Base-by-base conservation (phyloP, 1,140 invertebrate genomes). In the Microplitis demolitor region DNA sequence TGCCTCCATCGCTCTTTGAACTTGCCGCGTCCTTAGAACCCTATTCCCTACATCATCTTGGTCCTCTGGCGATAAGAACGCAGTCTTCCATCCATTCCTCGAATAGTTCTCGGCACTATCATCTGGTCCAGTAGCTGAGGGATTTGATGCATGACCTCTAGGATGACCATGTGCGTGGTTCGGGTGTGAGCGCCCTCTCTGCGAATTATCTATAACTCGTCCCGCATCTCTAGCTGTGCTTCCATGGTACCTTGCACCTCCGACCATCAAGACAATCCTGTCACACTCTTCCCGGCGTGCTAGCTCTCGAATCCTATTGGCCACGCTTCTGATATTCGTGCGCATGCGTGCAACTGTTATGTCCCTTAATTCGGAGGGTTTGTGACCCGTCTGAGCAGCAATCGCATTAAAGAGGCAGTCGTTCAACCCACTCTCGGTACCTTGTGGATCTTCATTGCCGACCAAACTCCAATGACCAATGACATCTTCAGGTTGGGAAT, bases 351-450 rank as follows among this genome's bases (percentile, higher is more conserved):
- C 9, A 0, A 78, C 31, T 0, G 64, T 68, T 11, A 62, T 45
- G 2, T 13, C 14, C 35, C 77, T 50, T 4, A 82, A 45, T 35
- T 69, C 16, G 0, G 31, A 37, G 0, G 75, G 37, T 60, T 54
- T 24, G 1, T 24, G 39, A 0, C 53, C 75, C 0, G 62, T 78
- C 54, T 80, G 78, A 4, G 66, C 71, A 3, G 74, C 78, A 0
- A 83, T 71, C 0, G 70, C 79, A 0, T 54, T 31, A 37, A 83
- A 83, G 0, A 81, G 62, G 34, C 82, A 82, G 9, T 77, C 71
- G 6, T 83, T 83, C 9, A 70, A 11, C 11, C 16, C 5, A 13
- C 14, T 37, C 6, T 14, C n/a, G 16, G 54, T 24, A 13, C 71
- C 31, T 1, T 61, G 4, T 0, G 78, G 78, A 62, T 82, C 74